A percentile compares a stretch with the other conserved stretches of the same genome.
Conservation (phyloP, 2,113 vertebrate species). For the Taxidea taxus region DNA sequence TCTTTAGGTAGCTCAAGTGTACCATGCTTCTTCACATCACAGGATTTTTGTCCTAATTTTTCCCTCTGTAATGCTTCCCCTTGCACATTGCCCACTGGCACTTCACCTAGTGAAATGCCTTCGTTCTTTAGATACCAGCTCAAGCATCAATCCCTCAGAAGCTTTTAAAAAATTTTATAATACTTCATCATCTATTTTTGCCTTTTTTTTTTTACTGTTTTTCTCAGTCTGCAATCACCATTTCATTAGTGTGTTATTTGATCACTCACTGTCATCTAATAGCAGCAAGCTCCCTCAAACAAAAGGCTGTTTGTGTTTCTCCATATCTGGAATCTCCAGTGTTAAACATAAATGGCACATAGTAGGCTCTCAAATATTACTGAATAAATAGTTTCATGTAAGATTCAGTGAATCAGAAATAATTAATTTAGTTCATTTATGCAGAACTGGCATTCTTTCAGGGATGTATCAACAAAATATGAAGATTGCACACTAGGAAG, state of each 20-base stretch:
- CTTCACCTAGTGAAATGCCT: not conserved
- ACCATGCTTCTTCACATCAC: not conserved
- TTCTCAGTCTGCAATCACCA: not conserved
- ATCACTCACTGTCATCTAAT: not conserved
- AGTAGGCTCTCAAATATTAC: not conserved
- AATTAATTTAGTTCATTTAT: conserved; percentile 8
- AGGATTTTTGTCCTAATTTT: not conserved
- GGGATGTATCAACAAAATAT: not conserved
- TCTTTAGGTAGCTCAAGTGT: not conserved
- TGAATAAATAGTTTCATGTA: not conserved
- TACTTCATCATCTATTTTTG: not conserved
- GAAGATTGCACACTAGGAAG: conserved; percentile 25
- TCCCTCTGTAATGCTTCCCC: not conserved
- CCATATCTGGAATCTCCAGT: not conserved
- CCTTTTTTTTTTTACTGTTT: not conserved
- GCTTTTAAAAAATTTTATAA: not conserved
- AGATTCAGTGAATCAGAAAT: not conserved
- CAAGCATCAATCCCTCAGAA: not conserved
- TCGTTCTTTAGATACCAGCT: not conserved
- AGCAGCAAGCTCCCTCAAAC: not conserved
- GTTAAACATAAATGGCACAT: not conserved
- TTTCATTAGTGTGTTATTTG: not conserved
- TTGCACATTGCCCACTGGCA: not conserved
- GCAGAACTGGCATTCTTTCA: not conserved
- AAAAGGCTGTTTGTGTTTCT: not conserved